Evolutionary conservation across 2,888 invertebrate genomes (phyloP), one percentile per base, ranked within the genome.

Genomic region (Stenoptilia bipunctidactyla): DNA sequence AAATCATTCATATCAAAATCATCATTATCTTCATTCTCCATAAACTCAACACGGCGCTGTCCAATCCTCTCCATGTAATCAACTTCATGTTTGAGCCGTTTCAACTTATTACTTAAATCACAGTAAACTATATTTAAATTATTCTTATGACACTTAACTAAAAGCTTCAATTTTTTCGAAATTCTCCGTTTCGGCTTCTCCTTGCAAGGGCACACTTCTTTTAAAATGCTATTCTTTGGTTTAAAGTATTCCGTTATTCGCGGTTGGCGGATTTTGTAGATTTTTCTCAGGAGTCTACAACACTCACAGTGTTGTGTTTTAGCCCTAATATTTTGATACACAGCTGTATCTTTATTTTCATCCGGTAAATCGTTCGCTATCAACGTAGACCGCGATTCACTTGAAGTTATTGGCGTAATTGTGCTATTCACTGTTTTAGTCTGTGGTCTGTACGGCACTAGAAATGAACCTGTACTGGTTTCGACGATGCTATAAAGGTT

Each of bases 181-280:
- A 76, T 51, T 33, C 41, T 30, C 12, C 8, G 20, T 8, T 34
- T 68, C 0, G 69, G 71, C 45, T 60, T 56, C 12, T 49, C 58
- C 15, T 51, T 65, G 46, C 82, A 82, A 12, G 57, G 56, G 46
- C 80, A 80, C 2, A 12, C 10, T 6, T 39, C 40, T 0, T 30
- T 46, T 1, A 39, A 45, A 4, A 41, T 42, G 1, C 42, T 47
- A n/a, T 14, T 49, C 1, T 44, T 53, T 12, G 45, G 15, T 30
- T 50, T 58, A 39, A 80, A 75, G 48, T 56, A 83, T 30, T 82
- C 79, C 0, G 64, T 69, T 13, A 83, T 75, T 0, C 45, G 25
- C 0, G 58, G 60, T 30, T 76, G 79, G 42, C 51, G 55, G 1
- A 41, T 10, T 41, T 60, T 73, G 5, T 55, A 55, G 25, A 75